Evolutionary conservation across 2,797 vertebrate species (phyloP), one percentile per base, ranked within the genome.

Genomic region (Champsocephalus gunnari): DNA sequence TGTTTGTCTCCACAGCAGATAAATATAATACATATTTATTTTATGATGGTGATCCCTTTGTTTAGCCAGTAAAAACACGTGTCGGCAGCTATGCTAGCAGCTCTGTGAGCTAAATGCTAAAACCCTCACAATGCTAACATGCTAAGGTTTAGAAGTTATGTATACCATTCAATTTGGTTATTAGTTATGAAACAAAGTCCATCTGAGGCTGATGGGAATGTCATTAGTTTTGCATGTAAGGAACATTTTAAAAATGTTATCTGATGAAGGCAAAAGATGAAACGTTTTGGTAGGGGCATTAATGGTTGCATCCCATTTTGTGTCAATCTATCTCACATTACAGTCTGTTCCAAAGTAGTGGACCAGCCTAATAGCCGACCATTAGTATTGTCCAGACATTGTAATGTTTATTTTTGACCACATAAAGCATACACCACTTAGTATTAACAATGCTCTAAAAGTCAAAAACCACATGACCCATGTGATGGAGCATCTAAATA

Each of bases 361-460:
- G 17, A 62, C 49, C 12, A 9, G 13, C n/a, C 2, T 2, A 34
- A 34, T n/a, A 19, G 14, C 21, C 45, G 41, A 66, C 28, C 64
- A 61, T 38, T 2, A 45, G 5, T 43, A 3, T 5, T 50, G 57
- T 48, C 8, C 32, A 50, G 16, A 43, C 5, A 41, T 6, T 17
- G 14, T n/a, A 19, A 38, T 50, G 10, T 38, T 38, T 38, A 38
- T 38, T 38, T 59, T 14, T 45, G 7, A 10, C n/a, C 7, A 60
- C 9, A 60, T 49, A 67, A 21, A 73, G 28, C 21, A 28, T 48
- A 43, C 24, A 68, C 10, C 38, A 9, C 34, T 48, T 44, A 67
- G 16, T 62, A 77, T 55, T 62, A 70, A 69, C 56, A 63, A 44
- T 41, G 28, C 12, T 65, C 4, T 73, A 24, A 63, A 80, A 77